phyloP scores from a whole-genome alignment of 2,888 invertebrate genomes.

The Tachina fera region DNA sequence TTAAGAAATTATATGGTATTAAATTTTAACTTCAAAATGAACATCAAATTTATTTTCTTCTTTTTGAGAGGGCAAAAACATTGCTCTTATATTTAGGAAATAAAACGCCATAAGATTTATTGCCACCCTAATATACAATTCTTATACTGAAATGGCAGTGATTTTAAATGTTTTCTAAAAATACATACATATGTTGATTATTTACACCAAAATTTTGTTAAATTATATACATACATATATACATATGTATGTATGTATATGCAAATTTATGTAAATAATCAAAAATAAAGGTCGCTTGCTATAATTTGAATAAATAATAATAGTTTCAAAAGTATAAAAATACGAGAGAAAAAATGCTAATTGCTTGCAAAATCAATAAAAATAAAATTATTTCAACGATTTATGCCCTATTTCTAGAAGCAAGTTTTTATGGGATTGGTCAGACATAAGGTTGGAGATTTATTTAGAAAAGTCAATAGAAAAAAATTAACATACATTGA shows the following conservation, averaged over 20 bases:
- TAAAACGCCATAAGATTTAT: too few species aligned
- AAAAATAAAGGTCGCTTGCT: slow-evolving; percentile 10
- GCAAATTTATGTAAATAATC: slow-evolving; percentile 46
- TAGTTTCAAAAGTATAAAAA: slow-evolving; percentile 13
- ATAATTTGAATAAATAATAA: slow-evolving; percentile 30
- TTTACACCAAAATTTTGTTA: too few species aligned
- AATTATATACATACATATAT: background rate
- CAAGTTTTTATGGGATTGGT: background rate
- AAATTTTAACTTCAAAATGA: too few species aligned
- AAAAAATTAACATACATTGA: background rate
- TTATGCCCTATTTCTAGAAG: slow-evolving; percentile 17
- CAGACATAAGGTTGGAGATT: slow-evolving; percentile 6
- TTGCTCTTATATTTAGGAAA: too few species aligned
- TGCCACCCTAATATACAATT: background rate
- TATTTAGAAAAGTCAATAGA: background rate
- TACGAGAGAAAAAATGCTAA: background rate
- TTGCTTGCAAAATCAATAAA: slow-evolving; percentile 8
- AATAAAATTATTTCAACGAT: background rate
- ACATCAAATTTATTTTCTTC: too few species aligned
- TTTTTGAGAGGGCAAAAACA: too few species aligned
- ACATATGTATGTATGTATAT: background rate
- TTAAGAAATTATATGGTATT: too few species aligned
- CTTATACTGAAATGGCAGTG: slow-evolving; percentile 2
- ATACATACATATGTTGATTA: background rate
- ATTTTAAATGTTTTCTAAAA: background rate